Evolutionary conservation across 2,888 invertebrate species (phyloP).

Genomic region (Conchocele bisecta): DNA sequence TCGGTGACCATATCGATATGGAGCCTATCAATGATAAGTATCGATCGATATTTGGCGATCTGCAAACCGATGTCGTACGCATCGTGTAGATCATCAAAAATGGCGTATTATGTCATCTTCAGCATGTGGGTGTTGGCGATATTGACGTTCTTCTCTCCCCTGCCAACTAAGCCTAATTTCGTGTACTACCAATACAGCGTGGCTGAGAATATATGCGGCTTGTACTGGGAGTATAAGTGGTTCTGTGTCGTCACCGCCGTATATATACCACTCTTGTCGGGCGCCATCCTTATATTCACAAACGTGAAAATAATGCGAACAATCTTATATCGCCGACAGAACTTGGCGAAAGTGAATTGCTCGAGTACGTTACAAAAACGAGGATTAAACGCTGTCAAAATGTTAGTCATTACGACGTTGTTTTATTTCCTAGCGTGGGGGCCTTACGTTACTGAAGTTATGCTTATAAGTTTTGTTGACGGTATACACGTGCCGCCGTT

Average conservation of each 20-base stretch:
- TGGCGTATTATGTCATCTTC: slow-evolving; percentile 26
- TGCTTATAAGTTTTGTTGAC: slow-evolving; percentile 37
- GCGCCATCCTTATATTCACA: slow-evolving; percentile 46
- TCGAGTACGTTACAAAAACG: slow-evolving; percentile 5
- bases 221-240: slow-evolving; percentile 55
- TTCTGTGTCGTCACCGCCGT: slow-evolving; percentile 53
- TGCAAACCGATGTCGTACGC: slow-evolving; percentile 57
- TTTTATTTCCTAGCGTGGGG: slow-evolving; percentile 65
- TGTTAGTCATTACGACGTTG: slow-evolving; percentile 51
- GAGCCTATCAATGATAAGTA: slow-evolving; percentile 59
- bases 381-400: slow-evolving; percentile 48
- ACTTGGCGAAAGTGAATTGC: not conserved
- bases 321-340: slow-evolving; percentile 13
- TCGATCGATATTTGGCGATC: slow-evolving; percentile 65
- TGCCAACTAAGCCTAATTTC: slow-evolving; percentile 43
- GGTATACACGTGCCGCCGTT: slow-evolving; percentile 23
- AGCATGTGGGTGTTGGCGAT: slow-evolving; percentile 44
- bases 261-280: slow-evolving; percentile 59
- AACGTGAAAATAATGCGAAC: slow-evolving; percentile 39
- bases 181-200: slow-evolving; percentile 41
- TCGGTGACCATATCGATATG: slow-evolving; percentile 66
- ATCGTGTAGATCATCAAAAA: slow-evolving; percentile 25
- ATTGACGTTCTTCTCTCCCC: slow-evolving; percentile 51
- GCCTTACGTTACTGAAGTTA: slow-evolving; percentile 56
- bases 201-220: slow-evolving; percentile 51